Evolutionary conservation across 2,797 vertebrate genomes (phyloP).

Genomic region (Centroberyx gerrardi): DNA sequence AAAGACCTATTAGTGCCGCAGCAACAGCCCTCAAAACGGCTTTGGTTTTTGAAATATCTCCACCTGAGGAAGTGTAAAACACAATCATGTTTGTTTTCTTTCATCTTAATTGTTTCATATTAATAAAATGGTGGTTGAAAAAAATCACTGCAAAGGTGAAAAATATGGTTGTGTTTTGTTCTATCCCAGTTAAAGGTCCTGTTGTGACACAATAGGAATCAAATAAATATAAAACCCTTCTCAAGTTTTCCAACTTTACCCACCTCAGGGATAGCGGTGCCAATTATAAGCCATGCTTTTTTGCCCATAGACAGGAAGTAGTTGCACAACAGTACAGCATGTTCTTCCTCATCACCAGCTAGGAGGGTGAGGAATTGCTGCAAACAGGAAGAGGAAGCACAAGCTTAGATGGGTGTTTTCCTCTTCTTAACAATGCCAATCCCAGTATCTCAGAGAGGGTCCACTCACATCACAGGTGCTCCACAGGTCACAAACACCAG

Average conservation of each 20-base stretch:
- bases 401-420: background rate
- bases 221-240: background rate
- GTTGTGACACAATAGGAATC: background rate
- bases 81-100: background rate
- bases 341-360: constrained; percentile 96
- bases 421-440: background rate
- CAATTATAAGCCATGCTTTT: constrained; percentile 94
- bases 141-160: too few relatives aligned
- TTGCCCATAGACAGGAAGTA: constrained; percentile 96
- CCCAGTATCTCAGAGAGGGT: background rate
- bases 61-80: background rate
- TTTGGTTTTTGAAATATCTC: background rate
- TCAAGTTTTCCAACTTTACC: constrained; percentile 26
- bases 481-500: constrained; percentile 95
- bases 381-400: constrained; percentile 20
- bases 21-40: background rate
- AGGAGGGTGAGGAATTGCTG: constrained; percentile 97
- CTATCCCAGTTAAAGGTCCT: too few relatives aligned
- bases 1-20: background rate
- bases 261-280: constrained; percentile 96
- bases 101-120: background rate
- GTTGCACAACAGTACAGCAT: constrained; percentile 94
- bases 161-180: too few relatives aligned
- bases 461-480: constrained; percentile 94
- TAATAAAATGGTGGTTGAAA: too few relatives aligned